These are phyloP conservation scores for Nomada lathburiana DNA, from an alignment of 2,888 invertebrate species.

Conservation along the genomic window DNA sequence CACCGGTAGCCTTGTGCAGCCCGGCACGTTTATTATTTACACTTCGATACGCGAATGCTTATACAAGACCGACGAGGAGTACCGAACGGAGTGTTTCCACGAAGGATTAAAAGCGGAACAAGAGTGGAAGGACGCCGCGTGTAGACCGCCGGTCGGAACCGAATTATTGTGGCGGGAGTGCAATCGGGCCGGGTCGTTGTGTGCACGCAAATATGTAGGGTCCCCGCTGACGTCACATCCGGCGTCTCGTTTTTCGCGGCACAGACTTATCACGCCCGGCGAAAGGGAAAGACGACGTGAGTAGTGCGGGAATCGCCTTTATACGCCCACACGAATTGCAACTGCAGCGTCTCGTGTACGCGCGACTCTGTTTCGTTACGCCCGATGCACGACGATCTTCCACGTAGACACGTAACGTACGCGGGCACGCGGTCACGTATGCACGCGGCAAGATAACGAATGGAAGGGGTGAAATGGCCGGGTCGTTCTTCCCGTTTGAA, in stretches of 20 bases:
- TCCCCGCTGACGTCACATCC: constrained; percentile 79
- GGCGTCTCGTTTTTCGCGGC: constrained; percentile 81
- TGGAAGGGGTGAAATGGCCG: no score
- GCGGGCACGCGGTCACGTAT: no score
- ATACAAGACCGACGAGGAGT: not conserved
- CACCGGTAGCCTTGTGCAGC: not conserved
- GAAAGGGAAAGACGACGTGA: constrained; percentile 40
- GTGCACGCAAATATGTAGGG: constrained; percentile 69
- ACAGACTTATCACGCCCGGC: constrained; percentile 74
- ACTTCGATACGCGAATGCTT: not conserved
- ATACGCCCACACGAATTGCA: constrained; percentile 51
- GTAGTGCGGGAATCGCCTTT: constrained; percentile 52
- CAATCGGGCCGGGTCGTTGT: constrained; percentile 57
- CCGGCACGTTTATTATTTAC: not conserved
- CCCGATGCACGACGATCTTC: constrained; percentile 5
- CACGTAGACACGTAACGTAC: not conserved
- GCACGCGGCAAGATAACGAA: no score
- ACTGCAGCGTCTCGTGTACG: constrained; percentile 63
- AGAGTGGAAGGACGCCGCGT: constrained; percentile 1
- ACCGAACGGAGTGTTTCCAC: not conserved
- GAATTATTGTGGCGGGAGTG: constrained; percentile 53
- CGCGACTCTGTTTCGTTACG: constrained; percentile 51
- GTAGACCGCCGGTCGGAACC: constrained; percentile 25
- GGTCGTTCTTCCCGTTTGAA: no score
- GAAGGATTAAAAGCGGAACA: constrained; percentile 10